Percentiles rank a stretch among this genome's conserved stretches.
Conservation (phyloP, 2,888 invertebrate genomes). For the Netelia virgata region DNA sequence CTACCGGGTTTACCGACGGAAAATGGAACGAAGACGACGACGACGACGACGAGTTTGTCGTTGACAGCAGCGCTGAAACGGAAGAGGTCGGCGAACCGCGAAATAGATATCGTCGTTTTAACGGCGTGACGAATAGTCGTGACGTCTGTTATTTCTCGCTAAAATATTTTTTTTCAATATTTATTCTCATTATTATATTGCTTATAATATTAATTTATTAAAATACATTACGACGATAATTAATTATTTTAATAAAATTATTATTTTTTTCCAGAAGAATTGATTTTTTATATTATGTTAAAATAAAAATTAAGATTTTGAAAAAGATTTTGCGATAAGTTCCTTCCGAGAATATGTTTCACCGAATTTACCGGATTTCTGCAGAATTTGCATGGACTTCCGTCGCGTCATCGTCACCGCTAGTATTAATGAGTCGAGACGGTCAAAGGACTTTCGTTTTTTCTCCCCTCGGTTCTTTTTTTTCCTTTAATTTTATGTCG, state of each 20-base stretch:
- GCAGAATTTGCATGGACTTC: conserved; percentile 4
- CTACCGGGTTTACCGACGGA: neutral
- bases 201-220: too few relatives aligned
- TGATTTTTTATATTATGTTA: neutral
- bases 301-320: neutral
- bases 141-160: neutral
- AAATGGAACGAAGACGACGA: conserved; percentile 8
- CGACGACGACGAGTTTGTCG: conserved; percentile 1
- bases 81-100: conserved; percentile 54
- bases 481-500: neutral
- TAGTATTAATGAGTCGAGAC: neutral
- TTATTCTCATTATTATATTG: too few relatives aligned
- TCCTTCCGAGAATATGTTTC: conserved; percentile 9
- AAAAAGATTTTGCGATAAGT: too few relatives aligned
- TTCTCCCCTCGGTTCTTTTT: conserved; percentile 7
- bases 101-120: conserved; percentile 47
- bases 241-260: neutral
- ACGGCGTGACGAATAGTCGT: conserved; percentile 31
- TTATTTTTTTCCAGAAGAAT: neutral
- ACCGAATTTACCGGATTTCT: neutral
- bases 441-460: conserved; percentile 30
- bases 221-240: too few relatives aligned
- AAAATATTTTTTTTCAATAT: neutral
- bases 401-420: conserved; percentile 23
- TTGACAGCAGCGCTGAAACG: neutral